Evolutionary conservation across 1,140 invertebrate species (phyloP), one percentile per base, ranked within the genome.

Genomic region (Drosophila parabipectinata): DNA sequence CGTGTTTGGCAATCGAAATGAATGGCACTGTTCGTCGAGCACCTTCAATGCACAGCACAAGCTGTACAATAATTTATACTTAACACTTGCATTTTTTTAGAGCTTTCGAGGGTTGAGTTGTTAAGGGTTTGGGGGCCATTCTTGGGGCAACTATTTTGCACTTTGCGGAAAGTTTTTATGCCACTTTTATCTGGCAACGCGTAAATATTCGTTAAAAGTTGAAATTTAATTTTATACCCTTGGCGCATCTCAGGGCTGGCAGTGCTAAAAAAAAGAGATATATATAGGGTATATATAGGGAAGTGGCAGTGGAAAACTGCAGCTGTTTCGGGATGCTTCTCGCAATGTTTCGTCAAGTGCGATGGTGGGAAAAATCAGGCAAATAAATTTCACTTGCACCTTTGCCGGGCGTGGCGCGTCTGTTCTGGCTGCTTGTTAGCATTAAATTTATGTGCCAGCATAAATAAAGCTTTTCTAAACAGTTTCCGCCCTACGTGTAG

Each of bases 151-250:
- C 76, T 83, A 84, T 72, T 83, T 67, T 68, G 82, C 83, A 85
- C 82, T 87, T 87, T 87, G 82, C 77, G 66, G 66, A 88, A 88
- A 88, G 72, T 88, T 87, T 73, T 88, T 82, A 88, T 87, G 78
- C 78, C 78, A 85, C 77, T 87, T 88, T 88, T 88, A 88, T 88
- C 83, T 88, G 60, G 76, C 72, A 83, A 79, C 83, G 79, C 83
- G 83, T 88, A 88, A 88, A 88, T 88, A 88, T 88, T 88, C 83
- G 83, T 88, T 88, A 88, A 88, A 88, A 88, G 83, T 88, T 88
- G 72, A 88, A 88, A 88, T 88, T 88, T 88, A 88, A 88, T 88
- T 88, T 88, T 83, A 88, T 88, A 87, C 83, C 76, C 79, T 34
- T 37, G 63, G 73, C 63, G 62, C 64, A 53, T 59, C 45, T 80